These are phyloP conservation scores for Eristalis tenax DNA, from an alignment of 2,888 invertebrate genomes.

Conservation along the genomic window DNA sequence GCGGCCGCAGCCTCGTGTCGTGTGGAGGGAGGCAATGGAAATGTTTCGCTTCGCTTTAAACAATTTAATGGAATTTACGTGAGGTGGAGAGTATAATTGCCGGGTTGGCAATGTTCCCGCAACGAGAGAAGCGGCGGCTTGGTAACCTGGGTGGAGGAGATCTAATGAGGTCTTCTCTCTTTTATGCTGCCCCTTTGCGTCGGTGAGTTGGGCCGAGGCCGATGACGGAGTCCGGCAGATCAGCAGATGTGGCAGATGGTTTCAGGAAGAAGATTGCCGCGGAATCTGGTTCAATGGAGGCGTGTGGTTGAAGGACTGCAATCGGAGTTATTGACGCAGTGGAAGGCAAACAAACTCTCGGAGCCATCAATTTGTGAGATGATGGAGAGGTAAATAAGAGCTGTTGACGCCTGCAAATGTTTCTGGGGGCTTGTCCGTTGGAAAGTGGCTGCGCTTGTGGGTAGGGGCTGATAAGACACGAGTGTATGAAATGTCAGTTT, in stretches of 20 bases:
- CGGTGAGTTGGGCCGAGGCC: background rate
- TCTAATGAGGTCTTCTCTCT: slow-evolving; percentile 9
- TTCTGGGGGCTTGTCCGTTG: background rate
- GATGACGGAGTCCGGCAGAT: background rate
- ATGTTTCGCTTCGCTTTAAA: slow-evolving; percentile 66
- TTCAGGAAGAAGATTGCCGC: background rate
- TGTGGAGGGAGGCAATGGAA: slow-evolving; percentile 46
- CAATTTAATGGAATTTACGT: slow-evolving; percentile 70
- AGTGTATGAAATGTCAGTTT: too few relatives aligned
- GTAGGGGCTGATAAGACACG: too few relatives aligned
- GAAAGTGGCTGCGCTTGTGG: background rate
- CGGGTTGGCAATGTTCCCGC: slow-evolving; percentile 33
- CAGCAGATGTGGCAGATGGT: background rate
- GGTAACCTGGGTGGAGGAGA: slow-evolving; percentile 18
- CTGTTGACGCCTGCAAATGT: background rate
- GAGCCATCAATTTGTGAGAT: background rate
- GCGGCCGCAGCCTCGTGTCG: slow-evolving; percentile 4
- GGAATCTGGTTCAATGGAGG: background rate
- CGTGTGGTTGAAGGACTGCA: background rate
- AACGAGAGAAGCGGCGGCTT: background rate
- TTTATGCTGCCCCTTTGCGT: background rate
- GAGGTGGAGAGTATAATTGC: slow-evolving; percentile 66
- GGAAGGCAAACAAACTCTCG: background rate
- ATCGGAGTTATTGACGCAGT: background rate
- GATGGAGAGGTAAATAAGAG: background rate